Evolutionary conservation across 2,113 vertebrate genomes (phyloP).

Genomic region (Odontesthes bonariensis): DNA sequence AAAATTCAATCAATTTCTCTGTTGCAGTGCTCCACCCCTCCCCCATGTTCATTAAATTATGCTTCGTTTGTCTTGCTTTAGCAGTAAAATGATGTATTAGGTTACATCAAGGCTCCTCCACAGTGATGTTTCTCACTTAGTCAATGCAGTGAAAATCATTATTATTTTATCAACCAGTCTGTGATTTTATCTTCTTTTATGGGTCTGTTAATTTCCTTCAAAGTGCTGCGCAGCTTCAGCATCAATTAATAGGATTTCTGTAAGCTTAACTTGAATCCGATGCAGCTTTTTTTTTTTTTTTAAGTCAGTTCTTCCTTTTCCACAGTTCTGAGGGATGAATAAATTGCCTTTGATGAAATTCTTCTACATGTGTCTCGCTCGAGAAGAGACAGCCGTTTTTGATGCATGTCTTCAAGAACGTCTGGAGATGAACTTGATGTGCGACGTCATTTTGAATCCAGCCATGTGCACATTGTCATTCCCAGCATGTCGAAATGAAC

Average conservation of each 20-base stretch:
- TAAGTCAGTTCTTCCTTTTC: background rate
- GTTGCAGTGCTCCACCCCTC: too few relatives aligned
- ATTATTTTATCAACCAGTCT: too few relatives aligned
- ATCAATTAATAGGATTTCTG: background rate
- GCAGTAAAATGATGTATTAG: constrained; percentile 35
- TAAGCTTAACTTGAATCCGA: background rate
- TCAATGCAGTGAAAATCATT: too few relatives aligned
- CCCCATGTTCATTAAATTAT: too few relatives aligned
- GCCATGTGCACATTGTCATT: constrained; percentile 58
- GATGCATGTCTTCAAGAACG: constrained; percentile 58
- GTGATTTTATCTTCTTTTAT: background rate
- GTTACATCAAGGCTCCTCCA: constrained; percentile 43
- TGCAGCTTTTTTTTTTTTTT: background rate
- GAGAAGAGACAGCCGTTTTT: constrained; percentile 46
- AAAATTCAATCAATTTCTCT: too few relatives aligned
- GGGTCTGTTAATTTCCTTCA: background rate
- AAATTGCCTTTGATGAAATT: constrained; percentile 76
- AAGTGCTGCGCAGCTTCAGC: background rate
- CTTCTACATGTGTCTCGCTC: background rate
- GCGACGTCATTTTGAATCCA: constrained; percentile 37
- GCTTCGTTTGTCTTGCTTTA: background rate
- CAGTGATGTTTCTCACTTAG: too few relatives aligned
- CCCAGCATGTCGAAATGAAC: constrained; percentile 60
- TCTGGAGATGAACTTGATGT: constrained; percentile 60
- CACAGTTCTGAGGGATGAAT: constrained; percentile 9